Conservation (phyloP, 2,888 invertebrate genomes). For the Scaptomyza cyrtandrae region DNA sequence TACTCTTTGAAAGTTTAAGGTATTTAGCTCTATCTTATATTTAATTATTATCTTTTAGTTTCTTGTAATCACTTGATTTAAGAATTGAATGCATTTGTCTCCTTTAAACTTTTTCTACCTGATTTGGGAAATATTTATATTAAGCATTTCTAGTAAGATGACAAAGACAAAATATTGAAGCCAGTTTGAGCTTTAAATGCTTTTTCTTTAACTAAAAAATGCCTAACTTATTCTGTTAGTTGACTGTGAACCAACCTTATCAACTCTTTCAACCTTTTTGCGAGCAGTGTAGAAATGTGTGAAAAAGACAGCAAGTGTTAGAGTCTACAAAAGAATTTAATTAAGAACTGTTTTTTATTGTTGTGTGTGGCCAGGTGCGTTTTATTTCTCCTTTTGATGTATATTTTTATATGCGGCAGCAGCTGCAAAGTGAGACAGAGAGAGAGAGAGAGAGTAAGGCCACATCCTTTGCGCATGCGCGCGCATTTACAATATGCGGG, state of each 20-base stretch:
- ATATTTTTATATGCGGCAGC: constrained; percentile 19
- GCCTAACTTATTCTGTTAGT: not conserved
- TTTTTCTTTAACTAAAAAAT: no score
- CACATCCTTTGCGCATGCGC: constrained; percentile 79
- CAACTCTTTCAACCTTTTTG: no score
- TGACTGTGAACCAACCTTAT: not conserved
- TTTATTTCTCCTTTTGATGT: constrained; percentile 9
- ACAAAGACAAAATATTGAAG: no score
- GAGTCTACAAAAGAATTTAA: constrained; percentile 43
- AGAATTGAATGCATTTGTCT: no score
- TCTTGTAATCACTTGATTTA: no score
- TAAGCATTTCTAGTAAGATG: not conserved
- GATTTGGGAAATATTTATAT: no score
- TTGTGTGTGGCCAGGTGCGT: constrained; percentile 51
- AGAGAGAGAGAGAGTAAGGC: constrained; percentile 19
- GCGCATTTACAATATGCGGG: constrained; percentile 67
- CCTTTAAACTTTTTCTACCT: no score
- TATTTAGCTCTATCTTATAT: no score
- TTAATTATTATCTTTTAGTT: no score
- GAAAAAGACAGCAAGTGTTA: not conserved
- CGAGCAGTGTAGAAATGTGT: not conserved
- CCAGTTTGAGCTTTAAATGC: not conserved
- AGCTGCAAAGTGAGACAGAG: constrained; percentile 44
- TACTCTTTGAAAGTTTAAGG: no score
- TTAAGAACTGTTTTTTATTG: constrained; percentile 33